Base-by-base conservation (phyloP, 1,140 invertebrate genomes). In the Pseudomyrmex cubaensis region DNA sequence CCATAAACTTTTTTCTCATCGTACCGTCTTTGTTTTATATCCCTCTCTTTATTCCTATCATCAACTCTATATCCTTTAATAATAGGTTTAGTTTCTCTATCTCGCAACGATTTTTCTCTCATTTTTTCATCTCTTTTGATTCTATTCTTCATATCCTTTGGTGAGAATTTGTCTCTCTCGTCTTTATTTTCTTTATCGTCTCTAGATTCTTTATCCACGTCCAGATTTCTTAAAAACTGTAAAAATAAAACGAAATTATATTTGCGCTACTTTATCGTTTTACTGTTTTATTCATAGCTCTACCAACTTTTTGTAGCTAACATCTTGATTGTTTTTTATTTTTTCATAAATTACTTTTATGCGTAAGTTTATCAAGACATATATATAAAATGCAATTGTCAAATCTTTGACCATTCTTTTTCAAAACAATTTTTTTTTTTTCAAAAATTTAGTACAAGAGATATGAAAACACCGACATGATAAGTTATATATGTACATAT, bases 21-120 rank as follows among this genome's bases (percentile, higher is more conserved):
- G 8, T 95, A 90, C 56, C 95, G 95, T 77, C 95, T 95, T 87
- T 92, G 93, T 62, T 94, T 94, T 10, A 85, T 85, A 7, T 94
- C 92, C 87, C 93, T 95, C 8, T 95, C 88, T 80, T 93, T 84
- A 62, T 92, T 84, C 85, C 89, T 92, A 91, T 95, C 93, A 12
- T 93, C 92, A 20, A 89, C 17, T 85, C 93, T 93, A 9, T 92
- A 93, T n/a, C 87, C 76, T 80, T 94, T 94, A 44, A 74, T 83
- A 44, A 87, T 67, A n/a, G 87, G 20, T 67, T 94, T 94, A 0
- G 82, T 44, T 70, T 93, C 92, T 17, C 91, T 89, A 69, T 94
- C 93, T 63, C 90, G 88, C 0, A 74, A 35, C n/a, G 88, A 25
- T 86, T 94, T 95, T 1, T 94, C 92, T 46, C 91, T 86, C 10